phyloP scores from a whole-genome alignment of 2,888 invertebrate species.

The Parnassius glacialis region DNA sequence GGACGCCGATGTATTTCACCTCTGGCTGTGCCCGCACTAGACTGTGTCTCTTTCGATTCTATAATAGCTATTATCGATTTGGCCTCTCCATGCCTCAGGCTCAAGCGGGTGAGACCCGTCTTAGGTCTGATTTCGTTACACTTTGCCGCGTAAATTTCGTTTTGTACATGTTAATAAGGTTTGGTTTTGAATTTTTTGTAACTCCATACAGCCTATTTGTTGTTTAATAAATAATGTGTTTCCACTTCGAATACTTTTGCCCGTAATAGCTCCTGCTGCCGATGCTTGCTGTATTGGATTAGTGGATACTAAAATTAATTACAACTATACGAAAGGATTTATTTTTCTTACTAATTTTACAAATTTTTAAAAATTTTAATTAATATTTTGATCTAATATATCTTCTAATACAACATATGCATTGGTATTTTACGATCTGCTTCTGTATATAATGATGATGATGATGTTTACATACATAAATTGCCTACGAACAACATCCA shows the following conservation, averaged over 20 bases:
- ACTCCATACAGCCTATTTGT: not conserved
- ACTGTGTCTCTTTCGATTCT: conserved; percentile 30
- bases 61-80: conserved; percentile 33
- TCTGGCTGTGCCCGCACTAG: conserved; percentile 42
- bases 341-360: too few relatives aligned
- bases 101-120: conserved; percentile 18
- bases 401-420: too few relatives aligned
- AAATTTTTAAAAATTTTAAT: too few relatives aligned
- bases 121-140: conserved; percentile 16
- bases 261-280: too few relatives aligned
- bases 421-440: too few relatives aligned
- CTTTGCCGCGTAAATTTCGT: conserved; percentile 23
- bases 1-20: conserved; percentile 65
- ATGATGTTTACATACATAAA: too few relatives aligned
- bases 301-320: too few relatives aligned
- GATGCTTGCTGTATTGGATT: too few relatives aligned
- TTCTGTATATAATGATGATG: too few relatives aligned
- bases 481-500: too few relatives aligned
- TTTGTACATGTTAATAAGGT: conserved; percentile 13
- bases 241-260: conserved; percentile 1
- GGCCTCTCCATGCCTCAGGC: conserved; percentile 21
- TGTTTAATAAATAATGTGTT: conserved; percentile 23
- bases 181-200: conserved; percentile 11
- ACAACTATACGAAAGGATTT: too few relatives aligned
- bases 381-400: too few relatives aligned